These are phyloP conservation scores for Cochlearius cochlearius DNA, from an alignment of 2,113 vertebrate genomes.

Conservation along the genomic window DNA sequence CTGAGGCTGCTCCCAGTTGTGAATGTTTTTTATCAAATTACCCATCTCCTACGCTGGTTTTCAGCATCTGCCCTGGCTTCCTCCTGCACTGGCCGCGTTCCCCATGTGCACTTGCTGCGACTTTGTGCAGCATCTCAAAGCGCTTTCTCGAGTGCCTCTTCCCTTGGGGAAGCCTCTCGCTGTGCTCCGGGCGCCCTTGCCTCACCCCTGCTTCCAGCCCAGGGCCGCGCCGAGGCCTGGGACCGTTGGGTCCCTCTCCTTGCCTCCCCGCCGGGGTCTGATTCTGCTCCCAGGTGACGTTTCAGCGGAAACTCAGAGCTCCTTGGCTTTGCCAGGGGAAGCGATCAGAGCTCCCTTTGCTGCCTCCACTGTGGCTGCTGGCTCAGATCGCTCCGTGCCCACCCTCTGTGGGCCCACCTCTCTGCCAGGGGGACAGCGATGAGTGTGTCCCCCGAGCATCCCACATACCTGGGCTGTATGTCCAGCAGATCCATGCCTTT, in stretches of 20 bases:
- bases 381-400: too few relatives aligned
- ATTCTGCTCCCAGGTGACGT: not conserved
- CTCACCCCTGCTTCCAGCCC: not conserved
- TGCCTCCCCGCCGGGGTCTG: not conserved
- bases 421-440: not conserved
- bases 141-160: not conserved
- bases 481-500: not conserved
- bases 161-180: not conserved
- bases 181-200: not conserved
- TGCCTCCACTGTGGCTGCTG: not conserved
- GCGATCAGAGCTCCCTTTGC: not conserved
- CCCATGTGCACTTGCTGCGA: rapidly evolving
- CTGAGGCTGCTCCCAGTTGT: not conserved
- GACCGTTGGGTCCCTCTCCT: not conserved
- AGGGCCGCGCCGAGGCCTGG: rapidly evolving
- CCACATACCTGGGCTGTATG: not conserved
- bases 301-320: not conserved
- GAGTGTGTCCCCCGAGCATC: too few relatives aligned
- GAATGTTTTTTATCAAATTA: not conserved
- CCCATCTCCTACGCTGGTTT: rapidly evolving
- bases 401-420: not conserved
- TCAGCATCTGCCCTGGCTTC: not conserved
- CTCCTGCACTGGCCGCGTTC: not conserved
- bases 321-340: too few relatives aligned
- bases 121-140: not conserved